These are phyloP conservation scores for Macrobrachium rosenbergii DNA, from an alignment of 1,140 invertebrate genomes.

Conservation along the genomic window DNA sequence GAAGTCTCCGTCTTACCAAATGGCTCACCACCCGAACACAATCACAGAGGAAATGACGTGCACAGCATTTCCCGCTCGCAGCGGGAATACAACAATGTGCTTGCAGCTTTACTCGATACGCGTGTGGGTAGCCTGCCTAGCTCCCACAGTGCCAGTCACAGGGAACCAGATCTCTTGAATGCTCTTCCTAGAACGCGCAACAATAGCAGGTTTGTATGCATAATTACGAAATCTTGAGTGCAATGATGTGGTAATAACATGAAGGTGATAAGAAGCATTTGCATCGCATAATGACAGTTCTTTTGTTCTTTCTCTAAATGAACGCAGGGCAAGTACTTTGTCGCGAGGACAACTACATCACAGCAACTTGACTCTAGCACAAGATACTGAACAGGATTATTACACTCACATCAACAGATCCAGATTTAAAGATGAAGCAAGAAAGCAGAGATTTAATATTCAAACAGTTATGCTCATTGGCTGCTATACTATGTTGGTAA, in stretches of 20 bases:
- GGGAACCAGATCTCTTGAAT: constrained; percentile 45
- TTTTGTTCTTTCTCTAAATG: not conserved
- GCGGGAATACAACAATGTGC: constrained; percentile 33
- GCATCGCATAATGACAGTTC: not conserved
- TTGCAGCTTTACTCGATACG: constrained; percentile 43
- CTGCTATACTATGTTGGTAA: constrained; percentile 65
- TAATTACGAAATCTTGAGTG: not conserved
- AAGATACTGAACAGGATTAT: constrained; percentile 66
- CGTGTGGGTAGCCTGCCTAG: constrained; percentile 18
- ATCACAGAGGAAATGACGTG: not conserved
- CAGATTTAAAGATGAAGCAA: constrained; percentile 58
- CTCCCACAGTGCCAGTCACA: not conserved
- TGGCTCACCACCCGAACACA: constrained; percentile 12
- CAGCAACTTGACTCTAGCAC: constrained; percentile 55
- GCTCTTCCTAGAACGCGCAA: constrained; percentile 26
- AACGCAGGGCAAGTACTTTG: constrained; percentile 27
- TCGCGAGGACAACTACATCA: constrained; percentile 18
- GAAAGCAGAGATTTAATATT: constrained; percentile 64
- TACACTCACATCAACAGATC: constrained; percentile 59
- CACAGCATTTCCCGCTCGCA: constrained; percentile 23
- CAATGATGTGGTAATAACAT: not conserved
- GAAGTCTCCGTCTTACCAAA: constrained; percentile 34
- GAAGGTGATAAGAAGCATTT: not conserved
- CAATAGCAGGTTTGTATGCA: constrained; percentile 30
- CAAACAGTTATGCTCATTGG: constrained; percentile 65